Conservation (phyloP, 2,888 invertebrate genomes). For the Pharmacophagus antenor region DNA sequence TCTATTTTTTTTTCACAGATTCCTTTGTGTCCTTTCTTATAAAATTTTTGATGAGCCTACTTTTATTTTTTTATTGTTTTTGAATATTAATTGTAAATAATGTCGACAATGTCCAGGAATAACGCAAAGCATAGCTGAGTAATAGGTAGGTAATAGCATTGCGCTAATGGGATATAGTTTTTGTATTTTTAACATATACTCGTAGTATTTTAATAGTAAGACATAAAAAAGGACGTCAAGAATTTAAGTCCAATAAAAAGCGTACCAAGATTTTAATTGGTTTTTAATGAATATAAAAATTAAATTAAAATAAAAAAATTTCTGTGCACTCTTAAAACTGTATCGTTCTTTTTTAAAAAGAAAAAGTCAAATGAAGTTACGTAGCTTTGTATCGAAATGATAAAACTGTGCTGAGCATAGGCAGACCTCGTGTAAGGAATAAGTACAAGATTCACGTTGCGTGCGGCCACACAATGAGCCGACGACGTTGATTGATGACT, state of each 20-base stretch:
- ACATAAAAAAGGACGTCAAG: background rate
- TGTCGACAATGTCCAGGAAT: too few relatives aligned
- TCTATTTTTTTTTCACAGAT: slow-evolving; percentile 27
- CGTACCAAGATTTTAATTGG: background rate
- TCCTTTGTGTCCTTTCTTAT: background rate
- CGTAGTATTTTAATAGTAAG: too few relatives aligned
- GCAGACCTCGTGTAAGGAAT: slow-evolving; percentile 48
- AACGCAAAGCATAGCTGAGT: too few relatives aligned
- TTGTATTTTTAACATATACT: too few relatives aligned
- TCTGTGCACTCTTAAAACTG: slow-evolving; percentile 22
- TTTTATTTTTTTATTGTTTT: background rate
- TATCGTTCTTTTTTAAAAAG: slow-evolving; percentile 32
- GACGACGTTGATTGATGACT: slow-evolving; percentile 76
- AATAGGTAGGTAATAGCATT: too few relatives aligned
- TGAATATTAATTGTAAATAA: too few relatives aligned
- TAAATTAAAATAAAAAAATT: background rate
- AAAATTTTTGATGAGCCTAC: background rate
- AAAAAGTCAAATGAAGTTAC: slow-evolving; percentile 41
- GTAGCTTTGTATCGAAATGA: slow-evolving; percentile 59
- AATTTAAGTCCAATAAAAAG: background rate
- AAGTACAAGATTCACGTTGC: slow-evolving; percentile 53
- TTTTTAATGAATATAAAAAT: background rate
- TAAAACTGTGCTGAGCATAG: slow-evolving; percentile 58
- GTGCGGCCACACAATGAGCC: slow-evolving; percentile 79
- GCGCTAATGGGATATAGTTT: too few relatives aligned